phyloP scores from a whole-genome alignment of 2,888 invertebrate species.

The Stegophylla sp. region DNA sequence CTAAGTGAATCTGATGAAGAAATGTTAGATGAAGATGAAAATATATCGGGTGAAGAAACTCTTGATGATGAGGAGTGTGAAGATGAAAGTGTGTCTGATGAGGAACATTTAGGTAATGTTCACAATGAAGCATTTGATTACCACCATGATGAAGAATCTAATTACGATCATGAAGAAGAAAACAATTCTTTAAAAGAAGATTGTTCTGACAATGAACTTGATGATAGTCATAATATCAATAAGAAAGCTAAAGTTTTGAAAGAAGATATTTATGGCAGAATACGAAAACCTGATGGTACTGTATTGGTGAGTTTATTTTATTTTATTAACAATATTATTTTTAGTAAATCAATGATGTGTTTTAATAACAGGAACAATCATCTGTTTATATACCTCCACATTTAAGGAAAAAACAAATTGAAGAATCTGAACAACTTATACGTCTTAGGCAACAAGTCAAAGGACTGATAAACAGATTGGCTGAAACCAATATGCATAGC shows the following conservation, averaged over 20 bases:
- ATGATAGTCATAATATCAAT: slow-evolving; percentile 57
- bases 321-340: slow-evolving; percentile 21
- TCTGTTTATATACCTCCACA: slow-evolving; percentile 80
- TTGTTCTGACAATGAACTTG: slow-evolving; percentile 61
- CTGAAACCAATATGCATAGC: slow-evolving; percentile 86
- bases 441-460: slow-evolving; percentile 82
- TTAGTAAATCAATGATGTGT: background rate
- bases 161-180: slow-evolving; percentile 62
- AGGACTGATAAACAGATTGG: slow-evolving; percentile 84
- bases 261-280: slow-evolving; percentile 94
- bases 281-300: slow-evolving; percentile 81
- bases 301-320: slow-evolving; percentile 69
- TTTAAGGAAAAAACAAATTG: slow-evolving; percentile 68
- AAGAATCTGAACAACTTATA: slow-evolving; percentile 70
- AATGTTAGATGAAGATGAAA: slow-evolving; percentile 53
- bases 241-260: slow-evolving; percentile 66
- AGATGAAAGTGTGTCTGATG: slow-evolving; percentile 60
- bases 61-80: slow-evolving; percentile 62
- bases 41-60: slow-evolving; percentile 58
- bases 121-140: slow-evolving; percentile 60
- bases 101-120: slow-evolving; percentile 58
- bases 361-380: slow-evolving; percentile 40
- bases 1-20: slow-evolving; percentile 59
- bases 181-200: slow-evolving; percentile 62
- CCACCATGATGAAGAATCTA: slow-evolving; percentile 61